Conservation (phyloP, 2,797 vertebrate species). For the Hemibagrus guttatus region DNA sequence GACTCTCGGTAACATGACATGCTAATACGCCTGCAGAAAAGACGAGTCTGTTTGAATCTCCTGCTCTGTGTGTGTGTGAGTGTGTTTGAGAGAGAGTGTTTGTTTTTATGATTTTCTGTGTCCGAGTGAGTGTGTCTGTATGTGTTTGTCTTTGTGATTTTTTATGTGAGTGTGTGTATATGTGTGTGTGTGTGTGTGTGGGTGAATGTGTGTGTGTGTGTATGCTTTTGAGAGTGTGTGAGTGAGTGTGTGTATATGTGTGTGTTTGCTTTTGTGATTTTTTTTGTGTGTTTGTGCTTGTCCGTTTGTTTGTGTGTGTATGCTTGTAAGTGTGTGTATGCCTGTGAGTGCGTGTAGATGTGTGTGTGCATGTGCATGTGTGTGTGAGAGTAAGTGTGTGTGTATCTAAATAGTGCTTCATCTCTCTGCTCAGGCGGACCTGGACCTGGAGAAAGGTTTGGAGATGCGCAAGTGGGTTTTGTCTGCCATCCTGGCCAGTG, state of each 20-base stretch:
- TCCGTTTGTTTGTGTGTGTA: too few relatives aligned
- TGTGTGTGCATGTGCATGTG: neutral
- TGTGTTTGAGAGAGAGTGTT: neutral
- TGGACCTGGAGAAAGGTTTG: constrained; percentile 94
- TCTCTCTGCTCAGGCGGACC: constrained; percentile 79
- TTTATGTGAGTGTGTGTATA: too few relatives aligned
- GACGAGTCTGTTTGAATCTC: neutral
- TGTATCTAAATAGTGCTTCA: constrained; percentile 22
- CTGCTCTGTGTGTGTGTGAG: neutral
- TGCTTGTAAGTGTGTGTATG: too few relatives aligned
- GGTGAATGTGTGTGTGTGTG: too few relatives aligned
- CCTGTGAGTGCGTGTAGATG: neutral
- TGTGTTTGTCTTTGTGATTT: too few relatives aligned
- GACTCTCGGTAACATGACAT: neutral
- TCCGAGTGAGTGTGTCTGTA: too few relatives aligned
- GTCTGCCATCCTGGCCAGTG: constrained; percentile 93
- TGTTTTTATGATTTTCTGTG: neutral
- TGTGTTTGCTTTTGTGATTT: neutral
- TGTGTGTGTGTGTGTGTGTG: too few relatives aligned
- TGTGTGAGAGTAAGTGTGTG: neutral
- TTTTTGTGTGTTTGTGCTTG: too few relatives aligned
- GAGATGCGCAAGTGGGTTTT: constrained; percentile 99
- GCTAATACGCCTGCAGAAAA: neutral
- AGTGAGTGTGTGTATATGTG: neutral
- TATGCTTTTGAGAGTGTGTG: too few relatives aligned